A percentile compares a stretch with the other conserved stretches of the same genome.
phyloP scores from a whole-genome alignment of 2,797 vertebrate genomes.

The Gobio occitaniae region DNA sequence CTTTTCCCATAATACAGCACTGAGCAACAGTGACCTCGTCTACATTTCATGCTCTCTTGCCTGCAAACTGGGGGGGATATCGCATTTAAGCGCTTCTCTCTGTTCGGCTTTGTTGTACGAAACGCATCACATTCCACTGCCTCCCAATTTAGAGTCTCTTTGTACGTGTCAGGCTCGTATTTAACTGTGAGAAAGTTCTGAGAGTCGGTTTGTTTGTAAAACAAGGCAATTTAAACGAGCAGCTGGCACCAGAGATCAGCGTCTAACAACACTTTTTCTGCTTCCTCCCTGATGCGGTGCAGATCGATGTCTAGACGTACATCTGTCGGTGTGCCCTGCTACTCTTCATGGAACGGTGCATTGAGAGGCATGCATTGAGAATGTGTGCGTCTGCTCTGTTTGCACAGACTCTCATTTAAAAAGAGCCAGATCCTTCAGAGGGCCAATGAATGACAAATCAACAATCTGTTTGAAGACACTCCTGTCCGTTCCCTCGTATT shows the following conservation, averaged over 20 bases:
- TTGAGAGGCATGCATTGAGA: constrained; percentile 54
- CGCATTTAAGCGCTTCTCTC: constrained; percentile 44
- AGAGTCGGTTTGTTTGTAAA: constrained; percentile 63
- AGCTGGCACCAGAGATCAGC: constrained; percentile 62
- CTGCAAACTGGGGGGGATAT: constrained; percentile 12
- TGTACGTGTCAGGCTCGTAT: constrained; percentile 55
- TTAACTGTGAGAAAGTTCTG: constrained; percentile 61
- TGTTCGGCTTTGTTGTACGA: constrained; percentile 50
- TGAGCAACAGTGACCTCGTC: constrained; percentile 45
- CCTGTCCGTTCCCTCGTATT: neutral
- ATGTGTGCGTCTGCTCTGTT: constrained; percentile 56
- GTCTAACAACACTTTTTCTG: constrained; percentile 52
- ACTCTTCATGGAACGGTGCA: constrained; percentile 62
- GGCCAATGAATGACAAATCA: constrained; percentile 61
- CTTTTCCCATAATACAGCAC: neutral
- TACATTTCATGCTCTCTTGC: constrained; percentile 48
- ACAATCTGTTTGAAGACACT: constrained; percentile 61
- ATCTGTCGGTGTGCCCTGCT: constrained; percentile 58
- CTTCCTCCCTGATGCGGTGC: constrained; percentile 60
- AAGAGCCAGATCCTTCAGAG: constrained; percentile 56
- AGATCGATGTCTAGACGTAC: constrained; percentile 64
- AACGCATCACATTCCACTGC: constrained; percentile 61
- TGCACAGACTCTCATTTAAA: constrained; percentile 61
- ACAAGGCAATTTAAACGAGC: constrained; percentile 64
- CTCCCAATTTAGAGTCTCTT: constrained; percentile 51